Conservation (phyloP, 2,888 invertebrate genomes). For the Choreutis nemorana region DNA sequence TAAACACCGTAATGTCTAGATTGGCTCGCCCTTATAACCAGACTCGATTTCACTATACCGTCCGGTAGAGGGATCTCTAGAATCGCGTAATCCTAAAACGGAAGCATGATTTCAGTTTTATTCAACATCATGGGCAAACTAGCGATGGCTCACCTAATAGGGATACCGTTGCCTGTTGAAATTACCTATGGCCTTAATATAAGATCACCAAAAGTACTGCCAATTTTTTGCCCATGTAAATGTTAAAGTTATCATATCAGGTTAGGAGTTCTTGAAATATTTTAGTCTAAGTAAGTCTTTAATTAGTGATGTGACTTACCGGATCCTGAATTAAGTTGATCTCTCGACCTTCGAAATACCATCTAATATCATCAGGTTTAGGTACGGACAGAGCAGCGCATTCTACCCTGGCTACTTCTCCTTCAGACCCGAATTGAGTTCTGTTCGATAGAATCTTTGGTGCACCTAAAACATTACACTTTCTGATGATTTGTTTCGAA, state of each 20-base stretch:
- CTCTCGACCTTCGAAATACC: slow-evolving; percentile 86
- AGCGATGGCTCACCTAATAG: no score
- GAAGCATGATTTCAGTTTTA: background rate
- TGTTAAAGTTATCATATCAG: no score
- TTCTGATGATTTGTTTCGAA: no score
- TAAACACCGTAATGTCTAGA: slow-evolving; percentile 89
- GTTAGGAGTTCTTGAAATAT: no score
- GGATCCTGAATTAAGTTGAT: slow-evolving; percentile 74
- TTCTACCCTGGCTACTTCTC: slow-evolving; percentile 81
- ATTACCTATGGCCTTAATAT: no score
- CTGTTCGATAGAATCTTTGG: slow-evolving; percentile 84
- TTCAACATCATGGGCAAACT: no score
- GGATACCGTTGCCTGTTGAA: no score
- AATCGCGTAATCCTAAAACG: slow-evolving; percentile 67
- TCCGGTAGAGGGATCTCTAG: slow-evolving; percentile 76
- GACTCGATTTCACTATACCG: slow-evolving; percentile 79
- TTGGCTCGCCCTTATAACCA: slow-evolving; percentile 85
- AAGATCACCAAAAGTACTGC: no score
- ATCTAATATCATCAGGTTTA: slow-evolving; percentile 83
- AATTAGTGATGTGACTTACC: slow-evolving; percentile 34
- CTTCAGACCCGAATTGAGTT: slow-evolving; percentile 83
- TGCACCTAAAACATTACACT: slow-evolving; percentile 62
- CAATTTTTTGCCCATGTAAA: no score
- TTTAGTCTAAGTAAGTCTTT: no score
- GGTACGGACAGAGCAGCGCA: slow-evolving; percentile 90